Evolutionary conservation across 2,113 vertebrate genomes (phyloP).

Genomic region (Calyptommatus sinebrachiatus): DNA sequence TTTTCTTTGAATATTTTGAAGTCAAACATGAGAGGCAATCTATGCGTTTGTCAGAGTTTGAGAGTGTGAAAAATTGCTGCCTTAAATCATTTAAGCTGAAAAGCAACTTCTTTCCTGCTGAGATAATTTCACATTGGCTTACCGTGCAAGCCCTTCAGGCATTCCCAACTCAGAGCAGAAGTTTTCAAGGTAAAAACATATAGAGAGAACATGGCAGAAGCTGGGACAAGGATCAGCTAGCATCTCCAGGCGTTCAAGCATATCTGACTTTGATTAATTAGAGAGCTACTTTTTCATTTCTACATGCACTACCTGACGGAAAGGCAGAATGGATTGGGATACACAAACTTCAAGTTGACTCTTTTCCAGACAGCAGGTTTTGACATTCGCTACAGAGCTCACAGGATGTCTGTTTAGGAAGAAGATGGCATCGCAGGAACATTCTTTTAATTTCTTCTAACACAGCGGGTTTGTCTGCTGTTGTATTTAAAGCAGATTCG

Average conservation of each 20-base stretch:
- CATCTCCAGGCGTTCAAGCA: conserved; percentile 92
- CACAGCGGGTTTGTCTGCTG: conserved; percentile 66
- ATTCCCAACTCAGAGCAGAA: conserved; percentile 87
- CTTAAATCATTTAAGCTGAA: conserved; percentile 89
- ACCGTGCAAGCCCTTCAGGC: conserved; percentile 88
- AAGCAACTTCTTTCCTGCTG: conserved; percentile 87
- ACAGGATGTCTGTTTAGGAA: conserved; percentile 71
- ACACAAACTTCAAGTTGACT: conserved; percentile 81
- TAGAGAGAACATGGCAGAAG: conserved; percentile 81
- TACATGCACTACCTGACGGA: conserved; percentile 86
- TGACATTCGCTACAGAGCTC: conserved; percentile 83
- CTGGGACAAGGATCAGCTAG: conserved; percentile 87
- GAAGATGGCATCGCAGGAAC: conserved; percentile 69
- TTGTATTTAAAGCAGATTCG: conserved; percentile 55
- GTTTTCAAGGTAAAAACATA: conserved; percentile 88
- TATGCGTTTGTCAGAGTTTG: conserved; percentile 88
- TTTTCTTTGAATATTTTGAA: conserved; percentile 95
- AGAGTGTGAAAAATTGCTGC: conserved; percentile 88
- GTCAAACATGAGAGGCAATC: conserved; percentile 90
- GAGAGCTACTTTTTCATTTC: conserved; percentile 86
- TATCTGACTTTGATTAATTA: conserved; percentile 99
- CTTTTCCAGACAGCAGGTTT: conserved; percentile 84
- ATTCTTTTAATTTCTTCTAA: conserved; percentile 75
- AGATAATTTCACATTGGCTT: conserved; percentile 87
- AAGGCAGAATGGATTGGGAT: conserved; percentile 79